Evolutionary conservation across 2,888 invertebrate species (phyloP).

Genomic region (Eupithecia exiguata): DNA sequence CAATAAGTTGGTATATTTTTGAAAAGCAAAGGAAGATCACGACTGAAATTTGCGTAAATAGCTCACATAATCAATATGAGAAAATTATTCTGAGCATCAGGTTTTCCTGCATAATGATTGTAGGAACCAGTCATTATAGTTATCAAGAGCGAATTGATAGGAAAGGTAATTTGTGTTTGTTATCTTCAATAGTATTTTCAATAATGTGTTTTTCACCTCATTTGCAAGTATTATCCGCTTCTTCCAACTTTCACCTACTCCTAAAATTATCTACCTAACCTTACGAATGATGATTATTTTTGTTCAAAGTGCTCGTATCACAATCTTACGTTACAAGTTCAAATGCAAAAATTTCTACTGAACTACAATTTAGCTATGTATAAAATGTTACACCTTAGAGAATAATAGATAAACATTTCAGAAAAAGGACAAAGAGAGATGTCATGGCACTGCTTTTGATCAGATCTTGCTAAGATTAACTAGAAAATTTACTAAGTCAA

Average conservation of each 20-base stretch:
- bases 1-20: neutral
- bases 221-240: neutral
- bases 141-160: neutral
- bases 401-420: slow-evolving; percentile 31
- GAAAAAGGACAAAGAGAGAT: slow-evolving; percentile 35
- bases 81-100: slow-evolving; percentile 31
- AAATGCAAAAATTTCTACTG: slow-evolving; percentile 40
- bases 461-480: slow-evolving; percentile 42
- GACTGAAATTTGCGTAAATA: neutral
- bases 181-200: neutral
- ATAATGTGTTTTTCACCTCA: neutral
- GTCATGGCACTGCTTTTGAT: slow-evolving; percentile 47
- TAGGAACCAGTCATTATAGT: neutral
- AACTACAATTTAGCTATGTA: slow-evolving; percentile 33
- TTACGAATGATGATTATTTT: neutral
- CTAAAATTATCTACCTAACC: slow-evolving; percentile 1
- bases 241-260: neutral
- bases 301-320: neutral
- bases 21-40: neutral
- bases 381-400: slow-evolving; percentile 27
- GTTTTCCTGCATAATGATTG: slow-evolving; percentile 36
- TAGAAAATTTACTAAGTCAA: slow-evolving; percentile 31
- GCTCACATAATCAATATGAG: neutral
- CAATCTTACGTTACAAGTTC: slow-evolving; percentile 1
- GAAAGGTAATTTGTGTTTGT: neutral